Evolutionary conservation across 2,113 vertebrate genomes (phyloP).

Genomic region (Dunckerocampus dactyliophorus): DNA sequence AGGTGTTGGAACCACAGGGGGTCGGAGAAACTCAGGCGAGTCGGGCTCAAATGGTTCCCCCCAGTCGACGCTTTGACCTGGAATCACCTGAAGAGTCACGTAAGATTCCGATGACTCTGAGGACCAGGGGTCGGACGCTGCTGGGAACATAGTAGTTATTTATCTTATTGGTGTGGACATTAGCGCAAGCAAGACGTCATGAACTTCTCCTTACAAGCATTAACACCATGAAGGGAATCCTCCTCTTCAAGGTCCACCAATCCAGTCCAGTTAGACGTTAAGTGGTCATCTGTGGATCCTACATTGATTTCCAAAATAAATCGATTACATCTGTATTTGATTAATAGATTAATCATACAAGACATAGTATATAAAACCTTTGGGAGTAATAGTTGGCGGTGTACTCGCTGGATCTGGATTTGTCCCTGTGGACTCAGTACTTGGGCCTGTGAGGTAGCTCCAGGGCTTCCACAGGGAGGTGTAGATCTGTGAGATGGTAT

Average conservation of each 20-base stretch:
- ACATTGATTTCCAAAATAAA: neutral
- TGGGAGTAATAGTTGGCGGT: constrained; percentile 28
- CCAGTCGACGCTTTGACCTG: constrained; percentile 63
- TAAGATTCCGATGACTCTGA: constrained; percentile 54
- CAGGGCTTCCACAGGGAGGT: constrained; percentile 71
- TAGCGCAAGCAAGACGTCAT: neutral
- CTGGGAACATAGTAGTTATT: constrained; percentile 22
- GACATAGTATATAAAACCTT: constrained; percentile 44
- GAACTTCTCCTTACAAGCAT: constrained; percentile 40
- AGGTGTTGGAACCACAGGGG: constrained; percentile 41
- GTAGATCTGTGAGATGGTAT: constrained; percentile 61
- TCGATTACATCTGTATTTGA: neutral
- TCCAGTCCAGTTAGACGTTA: constrained; percentile 64
- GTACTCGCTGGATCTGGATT: constrained; percentile 27
- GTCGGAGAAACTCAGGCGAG: constrained; percentile 50
- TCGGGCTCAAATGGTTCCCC: constrained; percentile 51
- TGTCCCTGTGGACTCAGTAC: constrained; percentile 33
- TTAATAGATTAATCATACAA: constrained; percentile 3
- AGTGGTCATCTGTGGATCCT: constrained; percentile 14
- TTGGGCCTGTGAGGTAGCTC: constrained; percentile 64
- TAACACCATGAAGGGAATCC: constrained; percentile 4
- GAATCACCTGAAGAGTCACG: constrained; percentile 53
- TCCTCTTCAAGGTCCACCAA: constrained; percentile 65
- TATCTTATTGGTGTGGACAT: neutral
- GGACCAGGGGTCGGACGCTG: constrained; percentile 55